Base-by-base conservation (phyloP, 2,797 vertebrate genomes). In the Pogoniulus pusillus region DNA sequence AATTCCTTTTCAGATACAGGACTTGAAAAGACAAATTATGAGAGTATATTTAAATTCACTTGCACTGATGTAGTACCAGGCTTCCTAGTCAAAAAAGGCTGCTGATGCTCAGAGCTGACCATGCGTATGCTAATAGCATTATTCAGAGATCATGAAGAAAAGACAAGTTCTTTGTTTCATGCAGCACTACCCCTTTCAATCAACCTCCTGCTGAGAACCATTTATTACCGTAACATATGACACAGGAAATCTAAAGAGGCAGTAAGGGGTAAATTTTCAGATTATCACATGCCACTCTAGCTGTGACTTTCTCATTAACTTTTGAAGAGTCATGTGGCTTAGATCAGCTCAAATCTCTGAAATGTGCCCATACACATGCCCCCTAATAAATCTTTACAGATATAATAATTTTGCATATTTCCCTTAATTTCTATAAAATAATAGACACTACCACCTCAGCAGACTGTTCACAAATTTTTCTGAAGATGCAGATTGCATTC, bases 231-330 rank as follows among this genome's bases (percentile, higher is more conserved):
- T 95, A 90, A 90, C 82, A 89, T 81, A 80, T 58, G 90, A 95
- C 93, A 95, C 62, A 80, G 75, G 88, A 91, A 87, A 93, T 78
- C 83, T 91, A 72, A 89, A 85, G 86, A 81, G 93, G 41, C 72
- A 89, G 58, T 91, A 88, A 94, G 91, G 81, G 92, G 83, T 77
- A 94, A 95, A 94, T 95, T 93, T 95, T 89, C 83, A 95, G 85
- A 90, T 95, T 92, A 93, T 94, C 85, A 72, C 75, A 85, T 81
- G 63, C 29, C 72, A 93, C 85, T 90, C 84, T 94, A 75, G 53
- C 78, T 93, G 88, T 90, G 86, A 89, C 72, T 89, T 95, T 89
- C 75, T 91, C 86, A 95, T 93, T 92, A 95, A 77, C 32, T 88
- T 86, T 79, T 80, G 78, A 72, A 93, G 34, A 93, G 39, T 89